These are phyloP conservation scores for Triplophysa rosa DNA, from an alignment of 2,113 vertebrate genomes.

Conservation along the genomic window DNA sequence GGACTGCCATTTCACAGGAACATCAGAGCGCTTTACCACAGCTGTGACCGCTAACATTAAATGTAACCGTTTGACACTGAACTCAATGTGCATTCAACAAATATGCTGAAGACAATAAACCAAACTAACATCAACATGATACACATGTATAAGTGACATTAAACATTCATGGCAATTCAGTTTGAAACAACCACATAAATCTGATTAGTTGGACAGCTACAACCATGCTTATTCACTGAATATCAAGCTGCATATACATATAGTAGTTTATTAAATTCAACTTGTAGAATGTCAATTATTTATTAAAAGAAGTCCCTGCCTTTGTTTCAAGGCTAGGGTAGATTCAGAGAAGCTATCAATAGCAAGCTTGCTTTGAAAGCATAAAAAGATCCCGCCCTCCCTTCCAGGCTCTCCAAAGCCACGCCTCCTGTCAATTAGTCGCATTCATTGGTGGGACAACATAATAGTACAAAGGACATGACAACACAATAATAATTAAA, in stretches of 20 bases:
- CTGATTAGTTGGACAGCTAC: not conserved
- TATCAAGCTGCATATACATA: not conserved
- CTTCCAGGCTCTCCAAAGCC: too few species aligned
- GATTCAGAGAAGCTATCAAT: too few species aligned
- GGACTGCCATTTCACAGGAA: conserved; percentile 38
- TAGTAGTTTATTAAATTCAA: not conserved
- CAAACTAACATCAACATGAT: not conserved
- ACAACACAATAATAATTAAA: too few species aligned
- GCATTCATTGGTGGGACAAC: too few species aligned
- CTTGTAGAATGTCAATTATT: not conserved
- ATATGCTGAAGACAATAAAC: not conserved
- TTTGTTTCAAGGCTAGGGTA: not conserved
- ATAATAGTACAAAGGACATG: too few species aligned
- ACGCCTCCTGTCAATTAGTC: too few species aligned
- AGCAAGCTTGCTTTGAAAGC: too few species aligned
- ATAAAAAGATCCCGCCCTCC: too few species aligned
- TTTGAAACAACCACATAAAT: not conserved
- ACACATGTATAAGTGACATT: not conserved
- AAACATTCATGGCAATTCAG: not conserved
- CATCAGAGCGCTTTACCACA: conserved; percentile 28
- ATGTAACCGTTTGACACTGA: conserved; percentile 35
- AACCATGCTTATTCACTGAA: not conserved
- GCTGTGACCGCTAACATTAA: conserved; percentile 24
- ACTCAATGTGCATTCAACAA: conserved; percentile 4
- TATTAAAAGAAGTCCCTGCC: conserved; percentile 2